Percentiles rank a stretch among this genome's conserved stretches.
Conservation (phyloP, 1,140 invertebrate species). For the Plutomurus gul region DNA sequence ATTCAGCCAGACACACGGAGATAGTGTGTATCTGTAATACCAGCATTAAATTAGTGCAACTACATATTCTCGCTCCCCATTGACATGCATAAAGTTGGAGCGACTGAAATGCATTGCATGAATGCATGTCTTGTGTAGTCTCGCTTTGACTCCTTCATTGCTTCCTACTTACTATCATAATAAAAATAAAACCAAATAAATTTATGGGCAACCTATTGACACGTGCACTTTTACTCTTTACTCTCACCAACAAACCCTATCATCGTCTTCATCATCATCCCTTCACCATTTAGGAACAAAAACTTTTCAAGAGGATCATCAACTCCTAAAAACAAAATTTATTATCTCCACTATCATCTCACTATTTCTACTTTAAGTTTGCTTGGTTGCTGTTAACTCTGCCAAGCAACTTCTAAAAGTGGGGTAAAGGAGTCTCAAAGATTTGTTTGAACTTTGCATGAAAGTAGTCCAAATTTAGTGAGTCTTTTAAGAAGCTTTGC, state of each 20-base stretch:
- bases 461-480: too few relatives aligned
- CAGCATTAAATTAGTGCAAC: not conserved
- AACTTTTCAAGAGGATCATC: not conserved
- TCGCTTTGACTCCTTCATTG: not conserved
- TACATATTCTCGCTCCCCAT: not conserved
- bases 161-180: constrained; percentile 22
- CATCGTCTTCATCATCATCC: constrained; percentile 8
- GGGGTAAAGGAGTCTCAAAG: too few relatives aligned
- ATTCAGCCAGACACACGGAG: not conserved
- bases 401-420: too few relatives aligned
- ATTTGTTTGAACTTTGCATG: too few relatives aligned
- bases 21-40: too few relatives aligned
- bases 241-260: not conserved
- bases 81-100: not conserved
- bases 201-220: constrained; percentile 26
- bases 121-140: not conserved
- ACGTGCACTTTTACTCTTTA: constrained; percentile 6
- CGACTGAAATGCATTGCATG: not conserved
- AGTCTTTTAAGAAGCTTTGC: too few relatives aligned
- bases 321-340: too few relatives aligned
- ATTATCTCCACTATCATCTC: not conserved
- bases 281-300: not conserved
- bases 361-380: too few relatives aligned
- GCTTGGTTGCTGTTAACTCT: too few relatives aligned
- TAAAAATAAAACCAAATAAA: constrained; percentile 26